These are phyloP conservation scores for Sphaerophoria taeniata DNA, from an alignment of 2,888 invertebrate species.

Conservation along the genomic window DNA sequence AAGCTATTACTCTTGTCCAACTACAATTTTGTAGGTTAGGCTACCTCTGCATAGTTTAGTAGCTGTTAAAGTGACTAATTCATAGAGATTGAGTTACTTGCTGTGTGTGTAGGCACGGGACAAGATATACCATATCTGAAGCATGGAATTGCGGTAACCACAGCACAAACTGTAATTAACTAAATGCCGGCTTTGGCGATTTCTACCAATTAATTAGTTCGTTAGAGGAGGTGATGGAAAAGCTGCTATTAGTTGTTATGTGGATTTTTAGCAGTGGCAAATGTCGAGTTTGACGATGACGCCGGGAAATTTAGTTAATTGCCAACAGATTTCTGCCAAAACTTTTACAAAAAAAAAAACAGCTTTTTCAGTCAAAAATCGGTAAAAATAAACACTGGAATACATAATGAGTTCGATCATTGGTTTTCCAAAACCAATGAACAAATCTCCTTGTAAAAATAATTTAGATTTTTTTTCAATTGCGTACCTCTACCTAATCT, in stretches of 20 bases:
- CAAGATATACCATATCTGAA: neutral
- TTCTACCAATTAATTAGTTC: conserved; percentile 63
- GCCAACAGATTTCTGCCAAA: no score
- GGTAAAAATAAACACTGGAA: no score
- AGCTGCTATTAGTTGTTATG: conserved; percentile 31
- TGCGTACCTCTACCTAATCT: no score
- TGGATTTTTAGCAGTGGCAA: neutral
- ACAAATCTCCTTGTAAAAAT: no score
- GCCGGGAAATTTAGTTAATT: no score
- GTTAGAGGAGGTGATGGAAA: conserved; percentile 45
- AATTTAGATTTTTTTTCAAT: no score
- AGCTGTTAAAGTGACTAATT: conserved; percentile 39
- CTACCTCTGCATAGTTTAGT: no score
- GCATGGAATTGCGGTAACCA: conserved; percentile 10
- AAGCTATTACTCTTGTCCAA: conserved; percentile 58
- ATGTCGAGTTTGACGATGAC: no score
- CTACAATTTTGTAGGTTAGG: neutral
- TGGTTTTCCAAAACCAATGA: no score
- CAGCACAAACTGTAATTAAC: conserved; percentile 57
- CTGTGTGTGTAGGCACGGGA: conserved; percentile 22
- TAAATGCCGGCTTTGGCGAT: conserved; percentile 46
- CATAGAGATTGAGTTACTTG: conserved; percentile 23
- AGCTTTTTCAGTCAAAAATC: no score
- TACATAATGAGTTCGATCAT: no score
- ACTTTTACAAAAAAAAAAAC: no score